Percentiles rank a stretch among this genome's conserved stretches.
These are phyloP conservation scores for Calcarius lapponicus DNA, from an alignment of 2,797 vertebrate species.

Conservation along the genomic window DNA sequence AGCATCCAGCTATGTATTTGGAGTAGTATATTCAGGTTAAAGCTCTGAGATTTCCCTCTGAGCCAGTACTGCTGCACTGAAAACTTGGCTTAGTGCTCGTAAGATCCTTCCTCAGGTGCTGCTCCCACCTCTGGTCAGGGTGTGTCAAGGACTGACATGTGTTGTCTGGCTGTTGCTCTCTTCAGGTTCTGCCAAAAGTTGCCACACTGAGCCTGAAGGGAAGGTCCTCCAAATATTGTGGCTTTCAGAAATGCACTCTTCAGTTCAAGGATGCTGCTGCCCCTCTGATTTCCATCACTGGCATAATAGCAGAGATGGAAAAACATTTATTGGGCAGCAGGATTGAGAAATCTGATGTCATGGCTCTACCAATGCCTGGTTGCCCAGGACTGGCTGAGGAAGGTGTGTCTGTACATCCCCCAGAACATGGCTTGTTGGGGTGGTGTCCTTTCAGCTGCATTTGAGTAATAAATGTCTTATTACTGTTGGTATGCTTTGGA, in stretches of 20 bases:
- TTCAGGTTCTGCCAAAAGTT: neutral
- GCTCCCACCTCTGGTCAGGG: neutral
- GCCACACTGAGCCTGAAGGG: neutral
- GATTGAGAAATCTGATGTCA: neutral
- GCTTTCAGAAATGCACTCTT: neutral
- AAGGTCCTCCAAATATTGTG: neutral
- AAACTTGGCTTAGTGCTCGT: neutral
- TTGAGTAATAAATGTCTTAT: neutral
- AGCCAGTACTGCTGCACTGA: neutral
- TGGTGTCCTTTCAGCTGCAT: neutral
- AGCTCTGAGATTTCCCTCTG: neutral
- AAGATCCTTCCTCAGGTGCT: neutral
- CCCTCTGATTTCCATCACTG: neutral
- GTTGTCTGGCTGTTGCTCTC: neutral
- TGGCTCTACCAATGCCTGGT: neutral
- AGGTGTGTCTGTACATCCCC: neutral
- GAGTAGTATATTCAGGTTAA: neutral
- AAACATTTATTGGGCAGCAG: neutral
- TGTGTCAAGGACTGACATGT: neutral
- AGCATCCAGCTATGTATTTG: neutral
- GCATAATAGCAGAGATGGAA: neutral
- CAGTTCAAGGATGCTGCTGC: neutral
- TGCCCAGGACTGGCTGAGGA: neutral
- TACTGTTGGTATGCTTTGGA: neutral
- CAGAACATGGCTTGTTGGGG: neutral